Percentiles rank a stretch among this genome's conserved stretches.
Evolutionary conservation across 2,113 vertebrate species (phyloP).

Genomic region (Microtus ochrogaster): DNA sequence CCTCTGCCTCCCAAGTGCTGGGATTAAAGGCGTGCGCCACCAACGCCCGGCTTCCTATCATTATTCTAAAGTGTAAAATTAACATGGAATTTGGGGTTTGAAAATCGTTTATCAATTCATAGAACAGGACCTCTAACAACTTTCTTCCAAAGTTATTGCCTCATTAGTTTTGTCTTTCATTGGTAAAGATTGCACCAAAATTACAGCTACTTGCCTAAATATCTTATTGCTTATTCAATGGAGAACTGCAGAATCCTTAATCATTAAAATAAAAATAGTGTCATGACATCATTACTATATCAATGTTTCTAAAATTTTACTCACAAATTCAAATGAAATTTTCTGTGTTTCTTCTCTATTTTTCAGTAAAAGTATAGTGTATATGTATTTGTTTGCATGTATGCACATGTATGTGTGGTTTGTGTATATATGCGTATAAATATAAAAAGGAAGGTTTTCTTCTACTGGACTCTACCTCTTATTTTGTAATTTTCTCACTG

Average conservation of each 20-base stretch:
- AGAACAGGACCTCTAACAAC: neutral
- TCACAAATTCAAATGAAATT: neutral
- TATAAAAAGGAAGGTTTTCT: neutral
- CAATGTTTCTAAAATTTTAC: neutral
- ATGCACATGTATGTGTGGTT: neutral
- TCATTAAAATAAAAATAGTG: neutral
- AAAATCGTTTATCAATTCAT: conserved; percentile 30
- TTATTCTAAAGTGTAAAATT: conserved; percentile 62
- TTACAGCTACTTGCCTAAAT: neutral
- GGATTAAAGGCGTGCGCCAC: no score
- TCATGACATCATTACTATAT: no score
- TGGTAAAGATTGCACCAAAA: neutral
- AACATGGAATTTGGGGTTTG: conserved; percentile 50
- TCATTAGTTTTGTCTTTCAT: conserved; percentile 38
- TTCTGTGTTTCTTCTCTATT: neutral
- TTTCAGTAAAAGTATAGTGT: neutral
- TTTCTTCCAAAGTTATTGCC: conserved; percentile 20
- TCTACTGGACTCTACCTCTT: neutral
- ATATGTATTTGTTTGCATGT: neutral
- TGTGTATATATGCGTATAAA: neutral
- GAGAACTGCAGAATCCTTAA: neutral
- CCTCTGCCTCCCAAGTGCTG: no score
- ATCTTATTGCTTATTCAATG: neutral
- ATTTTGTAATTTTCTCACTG: neutral
- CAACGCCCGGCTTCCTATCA: no score